Evolutionary conservation across 35 echinoderm and acorn worm genomes (phyloP).

Genomic region (Apostichopus californicus): DNA sequence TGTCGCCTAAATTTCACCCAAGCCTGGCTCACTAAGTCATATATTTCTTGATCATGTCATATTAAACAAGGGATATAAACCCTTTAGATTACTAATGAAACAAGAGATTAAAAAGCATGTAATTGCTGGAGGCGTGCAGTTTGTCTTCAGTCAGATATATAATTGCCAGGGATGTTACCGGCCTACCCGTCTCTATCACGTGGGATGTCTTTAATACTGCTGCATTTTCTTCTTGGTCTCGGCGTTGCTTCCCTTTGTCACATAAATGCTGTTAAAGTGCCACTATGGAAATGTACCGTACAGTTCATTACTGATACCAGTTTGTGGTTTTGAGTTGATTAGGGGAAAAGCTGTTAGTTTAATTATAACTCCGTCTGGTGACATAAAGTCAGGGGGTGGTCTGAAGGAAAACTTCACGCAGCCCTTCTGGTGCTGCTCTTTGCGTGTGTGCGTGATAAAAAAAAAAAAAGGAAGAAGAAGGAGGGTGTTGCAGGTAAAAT

Average conservation of each 20-base stretch:
- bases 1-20: not conserved
- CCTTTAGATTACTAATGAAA: not conserved
- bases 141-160: not conserved
- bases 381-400: constrained; percentile 17
- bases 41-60: not conserved
- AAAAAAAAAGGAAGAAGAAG: too few species aligned
- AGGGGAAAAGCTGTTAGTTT: constrained; percentile 36
- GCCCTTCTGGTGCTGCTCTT: not conserved
- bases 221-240: not conserved
- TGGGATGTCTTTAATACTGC: not conserved
- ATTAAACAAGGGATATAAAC: not conserved
- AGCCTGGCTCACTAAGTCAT: not conserved
- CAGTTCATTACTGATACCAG: not conserved
- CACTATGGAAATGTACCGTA: not conserved
- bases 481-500: not conserved
- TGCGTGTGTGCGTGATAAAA: not conserved
- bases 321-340: constrained; percentile 24
- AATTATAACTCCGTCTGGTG: constrained; percentile 1
- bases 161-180: not conserved
- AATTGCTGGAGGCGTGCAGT: not conserved
- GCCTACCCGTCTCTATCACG: not conserved
- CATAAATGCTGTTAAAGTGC: not conserved
- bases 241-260: not conserved
- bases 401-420: not conserved
- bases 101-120: not conserved